A percentile compares a stretch with the other conserved stretches of the same genome.
phyloP scores from a whole-genome alignment of 2,113 vertebrate species.

The human (Homo sapiens) region DNA sequence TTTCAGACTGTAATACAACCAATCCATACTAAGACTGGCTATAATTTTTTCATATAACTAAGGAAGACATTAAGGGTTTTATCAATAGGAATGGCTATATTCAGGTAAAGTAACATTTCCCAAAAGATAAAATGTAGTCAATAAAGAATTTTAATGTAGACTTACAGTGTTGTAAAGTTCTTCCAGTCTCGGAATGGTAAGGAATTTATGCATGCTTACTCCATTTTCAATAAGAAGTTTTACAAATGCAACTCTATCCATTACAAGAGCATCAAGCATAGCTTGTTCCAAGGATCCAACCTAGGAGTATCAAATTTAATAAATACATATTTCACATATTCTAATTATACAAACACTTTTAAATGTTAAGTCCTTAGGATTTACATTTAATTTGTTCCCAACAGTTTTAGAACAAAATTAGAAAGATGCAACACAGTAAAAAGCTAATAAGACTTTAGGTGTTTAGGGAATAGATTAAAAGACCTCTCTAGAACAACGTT shows the following conservation, averaged over 20 bases:
- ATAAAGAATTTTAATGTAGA: constrained; percentile 49
- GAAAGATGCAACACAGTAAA: neutral
- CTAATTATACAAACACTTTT: neutral
- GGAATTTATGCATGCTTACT: constrained; percentile 99
- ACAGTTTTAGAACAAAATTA: constrained; percentile 31
- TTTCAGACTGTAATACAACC: neutral
- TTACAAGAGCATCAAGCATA: constrained; percentile 98
- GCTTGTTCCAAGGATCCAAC: constrained; percentile 98
- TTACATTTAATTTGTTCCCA: neutral
- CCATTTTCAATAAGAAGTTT: constrained; percentile 99
- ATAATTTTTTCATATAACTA: neutral
- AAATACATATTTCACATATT: constrained; percentile 28
- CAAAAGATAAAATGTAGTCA: constrained; percentile 5
- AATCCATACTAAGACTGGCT: neutral
- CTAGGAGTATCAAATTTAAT: constrained; percentile 80
- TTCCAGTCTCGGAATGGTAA: constrained; percentile 96
- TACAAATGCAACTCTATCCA: constrained; percentile 99
- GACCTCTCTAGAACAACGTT: neutral
- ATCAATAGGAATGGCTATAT: neutral
- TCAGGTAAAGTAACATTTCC: constrained; percentile 42
- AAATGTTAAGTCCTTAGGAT: neutral
- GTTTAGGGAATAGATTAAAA: neutral
- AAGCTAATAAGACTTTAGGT: neutral
- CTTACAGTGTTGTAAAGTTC: constrained; percentile 99
- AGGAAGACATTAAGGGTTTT: constrained; percentile 17